A percentile compares a stretch with the other conserved stretches of the same genome.
Evolutionary conservation across 2,797 vertebrate genomes (phyloP).

Genomic region (Poeciliopsis gracilis): DNA sequence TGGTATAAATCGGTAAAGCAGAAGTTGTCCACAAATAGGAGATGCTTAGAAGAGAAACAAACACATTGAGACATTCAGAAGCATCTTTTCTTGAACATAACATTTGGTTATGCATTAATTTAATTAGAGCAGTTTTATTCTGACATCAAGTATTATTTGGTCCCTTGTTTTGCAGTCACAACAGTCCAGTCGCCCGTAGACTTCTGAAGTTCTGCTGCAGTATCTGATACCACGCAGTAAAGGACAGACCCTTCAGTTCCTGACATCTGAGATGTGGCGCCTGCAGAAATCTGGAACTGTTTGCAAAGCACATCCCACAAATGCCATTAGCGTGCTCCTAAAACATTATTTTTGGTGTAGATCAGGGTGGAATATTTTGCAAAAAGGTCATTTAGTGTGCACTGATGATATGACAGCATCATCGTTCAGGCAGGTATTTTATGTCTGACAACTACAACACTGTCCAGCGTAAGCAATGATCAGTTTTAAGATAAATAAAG

Average conservation of each 20-base stretch:
- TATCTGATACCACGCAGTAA: neutral
- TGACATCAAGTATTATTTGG: neutral
- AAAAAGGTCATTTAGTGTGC: neutral
- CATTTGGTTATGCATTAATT: neutral
- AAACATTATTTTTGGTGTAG: neutral
- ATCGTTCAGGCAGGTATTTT: neutral
- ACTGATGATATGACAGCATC: neutral
- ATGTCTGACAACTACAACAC: neutral
- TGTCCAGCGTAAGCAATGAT: neutral
- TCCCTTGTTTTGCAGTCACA: neutral
- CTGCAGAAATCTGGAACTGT: neutral
- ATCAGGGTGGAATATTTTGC: neutral
- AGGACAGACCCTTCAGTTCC: neutral
- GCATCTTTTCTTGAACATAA: neutral
- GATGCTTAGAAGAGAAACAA: neutral
- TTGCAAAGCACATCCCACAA: neutral
- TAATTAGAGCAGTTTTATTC: neutral
- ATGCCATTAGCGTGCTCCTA: neutral
- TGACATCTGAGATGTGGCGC: neutral
- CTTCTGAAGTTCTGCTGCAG: neutral
- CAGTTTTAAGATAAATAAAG: neutral
- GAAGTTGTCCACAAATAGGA: neutral
- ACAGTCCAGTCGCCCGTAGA: neutral
- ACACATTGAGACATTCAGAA: neutral
- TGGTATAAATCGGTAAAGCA: conserved; percentile 23